phyloP scores from a whole-genome alignment of 2,797 vertebrate genomes.

The Malacoraja senta region DNA sequence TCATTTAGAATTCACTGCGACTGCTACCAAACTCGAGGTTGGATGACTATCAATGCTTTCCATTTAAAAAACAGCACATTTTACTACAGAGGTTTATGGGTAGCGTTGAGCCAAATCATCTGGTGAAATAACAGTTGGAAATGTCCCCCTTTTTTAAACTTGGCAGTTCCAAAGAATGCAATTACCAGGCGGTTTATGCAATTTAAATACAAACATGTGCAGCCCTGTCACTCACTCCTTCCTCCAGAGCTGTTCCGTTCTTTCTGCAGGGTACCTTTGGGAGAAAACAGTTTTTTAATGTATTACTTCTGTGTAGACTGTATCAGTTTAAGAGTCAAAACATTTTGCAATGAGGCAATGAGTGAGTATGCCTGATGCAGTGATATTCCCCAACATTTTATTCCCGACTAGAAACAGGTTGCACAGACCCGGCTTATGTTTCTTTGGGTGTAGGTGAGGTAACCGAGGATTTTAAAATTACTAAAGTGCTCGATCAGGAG shows the following conservation, averaged over 20 bases:
- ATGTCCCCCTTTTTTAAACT: neutral
- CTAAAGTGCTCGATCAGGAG: neutral
- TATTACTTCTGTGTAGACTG: neutral
- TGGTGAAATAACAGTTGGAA: constrained; percentile 19
- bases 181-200: neutral
- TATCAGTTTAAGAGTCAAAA: neutral
- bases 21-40: neutral
- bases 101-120: neutral
- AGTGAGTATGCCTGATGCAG: neutral
- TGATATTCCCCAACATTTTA: neutral
- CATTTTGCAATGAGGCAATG: neutral
- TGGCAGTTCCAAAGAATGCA: constrained; percentile 13
- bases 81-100: neutral
- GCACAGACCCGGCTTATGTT: neutral
- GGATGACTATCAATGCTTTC: neutral
- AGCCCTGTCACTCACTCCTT: neutral
- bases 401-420: neutral
- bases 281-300: neutral
- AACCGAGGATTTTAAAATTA: neutral
- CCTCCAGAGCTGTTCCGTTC: neutral
- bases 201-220: neutral
- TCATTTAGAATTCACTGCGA: neutral
- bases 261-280: neutral
- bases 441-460: neutral
- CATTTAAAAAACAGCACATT: neutral